Percentiles rank a stretch among this genome's conserved stretches.
Evolutionary conservation across 2,797 vertebrate species (phyloP).

Genomic region (Phrynocephalus vlangalii): DNA sequence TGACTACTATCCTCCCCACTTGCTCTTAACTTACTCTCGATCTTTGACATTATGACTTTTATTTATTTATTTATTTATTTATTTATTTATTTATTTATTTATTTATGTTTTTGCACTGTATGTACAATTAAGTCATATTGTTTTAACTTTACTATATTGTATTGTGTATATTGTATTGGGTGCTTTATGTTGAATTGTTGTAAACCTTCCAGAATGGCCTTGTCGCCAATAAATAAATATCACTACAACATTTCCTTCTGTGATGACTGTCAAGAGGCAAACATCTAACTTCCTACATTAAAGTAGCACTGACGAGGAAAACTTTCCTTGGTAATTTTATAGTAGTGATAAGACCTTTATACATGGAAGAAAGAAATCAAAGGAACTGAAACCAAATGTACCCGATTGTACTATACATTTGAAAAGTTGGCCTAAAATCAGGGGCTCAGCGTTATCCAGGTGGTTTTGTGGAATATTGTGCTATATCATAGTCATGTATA

Average conservation of each 20-base stretch:
- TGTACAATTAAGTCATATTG: no score
- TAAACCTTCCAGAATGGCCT: no score
- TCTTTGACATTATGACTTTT: no score
- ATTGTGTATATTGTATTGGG: no score
- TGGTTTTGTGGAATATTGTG: constrained; percentile 20
- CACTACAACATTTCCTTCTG: constrained; percentile 2
- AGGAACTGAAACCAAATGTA: background rate
- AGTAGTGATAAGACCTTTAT: background rate
- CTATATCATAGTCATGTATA: background rate
- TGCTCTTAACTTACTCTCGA: no score
- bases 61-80: no score
- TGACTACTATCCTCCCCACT: no score
- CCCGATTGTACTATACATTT: background rate
- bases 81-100: no score
- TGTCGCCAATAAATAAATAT: no score
- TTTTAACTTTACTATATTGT: no score
- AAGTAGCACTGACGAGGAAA: constrained; percentile 7
- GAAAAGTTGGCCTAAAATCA: constrained; percentile 13
- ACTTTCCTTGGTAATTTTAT: background rate
- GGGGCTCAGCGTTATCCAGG: background rate
- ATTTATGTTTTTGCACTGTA: no score
- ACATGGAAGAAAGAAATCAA: background rate
- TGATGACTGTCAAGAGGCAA: background rate
- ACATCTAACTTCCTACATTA: background rate
- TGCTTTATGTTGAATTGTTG: no score